Evolutionary conservation across 2,888 invertebrate genomes (phyloP).

Genomic region (Lepidochrysops patricia): DNA sequence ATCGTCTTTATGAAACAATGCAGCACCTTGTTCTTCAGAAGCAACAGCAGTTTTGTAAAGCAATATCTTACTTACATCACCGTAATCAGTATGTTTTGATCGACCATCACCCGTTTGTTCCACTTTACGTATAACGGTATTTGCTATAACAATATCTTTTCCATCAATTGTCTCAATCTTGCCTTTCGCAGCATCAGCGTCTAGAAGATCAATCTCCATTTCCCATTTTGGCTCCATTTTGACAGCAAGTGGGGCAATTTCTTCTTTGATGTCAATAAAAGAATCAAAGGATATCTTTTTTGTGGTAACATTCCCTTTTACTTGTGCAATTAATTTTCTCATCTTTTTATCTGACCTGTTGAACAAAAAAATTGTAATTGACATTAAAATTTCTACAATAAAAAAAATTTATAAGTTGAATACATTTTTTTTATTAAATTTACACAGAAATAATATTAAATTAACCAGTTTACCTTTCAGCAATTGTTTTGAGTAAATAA

Average conservation of each 20-base stretch:
- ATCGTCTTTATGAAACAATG: neutral
- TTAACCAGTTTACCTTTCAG: constrained; percentile 49
- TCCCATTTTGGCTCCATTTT: constrained; percentile 66
- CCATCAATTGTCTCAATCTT: constrained; percentile 44
- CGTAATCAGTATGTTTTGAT: constrained; percentile 27
- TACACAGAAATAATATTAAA: neutral
- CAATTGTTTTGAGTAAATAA: constrained; percentile 61
- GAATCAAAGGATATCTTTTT: constrained; percentile 68
- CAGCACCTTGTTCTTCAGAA: too few species aligned
- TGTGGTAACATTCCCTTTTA: constrained; percentile 41
- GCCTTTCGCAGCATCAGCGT: constrained; percentile 29
- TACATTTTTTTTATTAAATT: too few species aligned
- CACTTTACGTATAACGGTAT: constrained; percentile 65
- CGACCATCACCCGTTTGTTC: constrained; percentile 39
- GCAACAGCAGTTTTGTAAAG: constrained; percentile 10
- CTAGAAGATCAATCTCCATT: constrained; percentile 53
- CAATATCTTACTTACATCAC: constrained; percentile 41
- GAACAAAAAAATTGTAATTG: constrained; percentile 18
- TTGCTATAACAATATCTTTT: constrained; percentile 60
- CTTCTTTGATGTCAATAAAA: constrained; percentile 64
- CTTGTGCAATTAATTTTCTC: constrained; percentile 42
- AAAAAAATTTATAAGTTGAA: neutral
- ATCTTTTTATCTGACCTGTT: constrained; percentile 57
- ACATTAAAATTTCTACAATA: too few species aligned
- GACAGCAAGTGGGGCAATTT: constrained; percentile 54